Evolutionary conservation across 2,797 vertebrate species (phyloP), one percentile per base, ranked within the genome.

Genomic region (Diglossa cyanea): DNA sequence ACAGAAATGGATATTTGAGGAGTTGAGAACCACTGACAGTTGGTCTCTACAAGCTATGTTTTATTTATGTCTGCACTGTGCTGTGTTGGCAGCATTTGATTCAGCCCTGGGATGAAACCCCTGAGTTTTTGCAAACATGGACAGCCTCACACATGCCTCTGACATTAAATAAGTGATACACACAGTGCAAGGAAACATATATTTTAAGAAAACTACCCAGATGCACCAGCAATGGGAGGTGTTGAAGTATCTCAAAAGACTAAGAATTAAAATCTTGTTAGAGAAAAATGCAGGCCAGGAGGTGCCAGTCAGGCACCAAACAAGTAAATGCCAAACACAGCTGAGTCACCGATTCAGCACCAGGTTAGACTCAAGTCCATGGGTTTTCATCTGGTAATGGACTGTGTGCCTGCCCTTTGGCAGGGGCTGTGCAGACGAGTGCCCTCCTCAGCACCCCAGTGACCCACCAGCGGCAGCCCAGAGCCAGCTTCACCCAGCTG

Each of bases 61-160:
- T 96, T 90, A 88, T 94, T 93, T 93, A 88, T 91, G 68, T 62
- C 72, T 70, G 45, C 42, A 40, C 37, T 93, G 65, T 55, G 35
- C 76, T 94, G 48, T 78, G 57, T 89, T 79, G 86, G 75, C 66
- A 60, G 79, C 31, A 25, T 90, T 90, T 94, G 55, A 62, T 88
- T 78, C 78, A 81, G 71, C 67, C 37, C 86, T 90, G 62, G 33
- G 88, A 92, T 88, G 74, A 86, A 89, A 88, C n/a, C 26, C 17
- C 31, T 76, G 60, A 20, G 53, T 82, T 85, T 79, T 67, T 87
- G 65, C 68, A 87, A 85, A 62, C 25, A 37, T n/a, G 61, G 72
- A 67, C 44, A 85, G 80, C 61, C 48, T 93, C 84, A 65, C 42
- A 87, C 74, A 74, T 50, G 31, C 61, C 57, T 93, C 57, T 83